Evolutionary conservation across 2,113 vertebrate genomes (phyloP), one percentile per base, ranked within the genome.

Genomic region (Brachionichthys hirsutus): DNA sequence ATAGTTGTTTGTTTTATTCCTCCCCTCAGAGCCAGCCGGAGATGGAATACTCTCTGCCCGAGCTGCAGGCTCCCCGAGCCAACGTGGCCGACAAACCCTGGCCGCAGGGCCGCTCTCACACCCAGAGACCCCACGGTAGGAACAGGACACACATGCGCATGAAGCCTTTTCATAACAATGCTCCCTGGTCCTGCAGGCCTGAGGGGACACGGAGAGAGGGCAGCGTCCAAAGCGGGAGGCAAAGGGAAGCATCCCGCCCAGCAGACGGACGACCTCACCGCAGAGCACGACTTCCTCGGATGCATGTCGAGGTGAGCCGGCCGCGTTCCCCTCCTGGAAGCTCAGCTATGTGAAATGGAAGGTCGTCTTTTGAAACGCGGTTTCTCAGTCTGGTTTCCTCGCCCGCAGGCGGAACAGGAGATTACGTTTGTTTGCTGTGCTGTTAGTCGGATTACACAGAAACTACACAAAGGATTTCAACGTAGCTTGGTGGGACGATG

Each of bases 271-370:
- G 86, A 89, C 2, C 82, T 89, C 0, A 80, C 85, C 4, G 83
- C 89, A 0, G 95, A 97, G 70, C 95, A 93, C 0, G 95, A 99
- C 85, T 96, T 99, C 87, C 92, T 99, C 0, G 95, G 94, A 57
- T 99, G 97, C 91, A 96, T 99, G 95, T 94, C 97, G 53, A 94
- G 95, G 97, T 98, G 77, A 73, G 91, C 22, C 6, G 36, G 8
- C 8, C 8, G n/a, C 90, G n/a, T 10, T 6, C 18, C 43, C 10
- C 16, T 42, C 40, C 40, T 15, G 6, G n/a, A n/a, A n/a, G n/a
- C n/a, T n/a, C n/a, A n/a, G n/a, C n/a, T n/a, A 43, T 17, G 41
- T 38, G 12, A 12, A 38, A 3, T 38, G 24, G 24, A 30, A 30
- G 8, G 8, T 30, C 24, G 8, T 30, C 24, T 30, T 30, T 30